Evolutionary conservation across 2,888 invertebrate species (phyloP).

Genomic region (Parnassius orleans): DNA sequence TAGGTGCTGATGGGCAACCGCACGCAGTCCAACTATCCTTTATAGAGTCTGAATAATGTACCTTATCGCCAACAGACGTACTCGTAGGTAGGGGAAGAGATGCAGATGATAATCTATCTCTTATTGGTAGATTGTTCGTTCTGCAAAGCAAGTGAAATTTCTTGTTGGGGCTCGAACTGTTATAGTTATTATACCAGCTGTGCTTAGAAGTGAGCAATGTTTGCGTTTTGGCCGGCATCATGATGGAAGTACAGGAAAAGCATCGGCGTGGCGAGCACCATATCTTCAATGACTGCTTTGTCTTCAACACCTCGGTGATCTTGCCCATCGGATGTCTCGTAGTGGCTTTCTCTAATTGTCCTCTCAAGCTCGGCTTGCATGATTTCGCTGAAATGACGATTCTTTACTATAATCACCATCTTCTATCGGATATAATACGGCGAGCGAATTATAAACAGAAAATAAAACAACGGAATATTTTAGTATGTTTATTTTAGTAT

Average conservation of each 20-base stretch:
- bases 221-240: neutral
- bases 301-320: constrained; percentile 31
- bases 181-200: neutral
- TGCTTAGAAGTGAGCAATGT: neutral
- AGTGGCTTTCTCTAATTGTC: constrained; percentile 37
- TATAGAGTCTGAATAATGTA: neutral
- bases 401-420: constrained; percentile 46
- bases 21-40: neutral
- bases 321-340: constrained; percentile 36
- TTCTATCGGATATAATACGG: constrained; percentile 26
- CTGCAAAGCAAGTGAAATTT: too few relatives aligned
- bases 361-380: constrained; percentile 47
- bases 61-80: too few relatives aligned
- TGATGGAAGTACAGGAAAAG: constrained; percentile 27
- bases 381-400: constrained; percentile 63
- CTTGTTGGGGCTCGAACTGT: neutral
- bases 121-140: too few relatives aligned
- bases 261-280: constrained; percentile 28
- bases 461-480: neutral
- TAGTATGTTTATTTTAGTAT: neutral
- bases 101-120: too few relatives aligned
- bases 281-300: constrained; percentile 8
- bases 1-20: neutral
- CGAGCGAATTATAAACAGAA: neutral
- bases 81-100: too few relatives aligned